Conservation (phyloP, 92 coral and sea anemone genomes). For the Parazoanthus atlanticus region DNA sequence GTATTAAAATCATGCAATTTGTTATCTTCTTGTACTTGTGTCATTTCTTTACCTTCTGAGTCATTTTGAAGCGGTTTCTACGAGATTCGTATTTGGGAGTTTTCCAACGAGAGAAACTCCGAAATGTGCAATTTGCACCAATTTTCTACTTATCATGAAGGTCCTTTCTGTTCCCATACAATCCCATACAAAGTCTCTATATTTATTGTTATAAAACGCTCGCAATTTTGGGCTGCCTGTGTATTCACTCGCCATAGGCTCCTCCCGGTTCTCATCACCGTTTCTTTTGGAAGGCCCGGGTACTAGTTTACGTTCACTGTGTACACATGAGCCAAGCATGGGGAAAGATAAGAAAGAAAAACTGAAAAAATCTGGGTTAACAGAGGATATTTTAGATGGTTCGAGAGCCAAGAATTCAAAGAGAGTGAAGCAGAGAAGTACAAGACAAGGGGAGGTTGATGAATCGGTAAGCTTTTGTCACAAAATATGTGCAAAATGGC, state of each 20-base stretch:
- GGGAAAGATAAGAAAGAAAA: slow-evolving; percentile 89
- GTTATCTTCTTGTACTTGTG: no score
- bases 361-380: slow-evolving; percentile 70
- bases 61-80: no score
- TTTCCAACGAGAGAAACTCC: no score
- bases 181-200: no score
- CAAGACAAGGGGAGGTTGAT: slow-evolving; percentile 85
- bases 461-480: slow-evolving; percentile 65
- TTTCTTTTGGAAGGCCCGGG: neutral
- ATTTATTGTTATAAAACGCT: no score
- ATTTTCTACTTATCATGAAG: no score
- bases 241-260: slow-evolving; percentile 1
- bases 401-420: slow-evolving; percentile 68
- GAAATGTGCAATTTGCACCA: no score
- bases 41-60: no score
- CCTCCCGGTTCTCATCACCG: neutral
- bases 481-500: neutral
- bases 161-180: no score
- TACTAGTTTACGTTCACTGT: neutral
- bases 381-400: slow-evolving; percentile 86
- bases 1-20: no score
- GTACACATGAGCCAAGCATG: slow-evolving; percentile 46
- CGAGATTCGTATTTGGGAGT: no score
- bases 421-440: slow-evolving; percentile 72
- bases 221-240: no score